These are phyloP conservation scores for Notarius lentiginosus DNA, from an alignment of 2,113 vertebrate species.

Conservation along the genomic window DNA sequence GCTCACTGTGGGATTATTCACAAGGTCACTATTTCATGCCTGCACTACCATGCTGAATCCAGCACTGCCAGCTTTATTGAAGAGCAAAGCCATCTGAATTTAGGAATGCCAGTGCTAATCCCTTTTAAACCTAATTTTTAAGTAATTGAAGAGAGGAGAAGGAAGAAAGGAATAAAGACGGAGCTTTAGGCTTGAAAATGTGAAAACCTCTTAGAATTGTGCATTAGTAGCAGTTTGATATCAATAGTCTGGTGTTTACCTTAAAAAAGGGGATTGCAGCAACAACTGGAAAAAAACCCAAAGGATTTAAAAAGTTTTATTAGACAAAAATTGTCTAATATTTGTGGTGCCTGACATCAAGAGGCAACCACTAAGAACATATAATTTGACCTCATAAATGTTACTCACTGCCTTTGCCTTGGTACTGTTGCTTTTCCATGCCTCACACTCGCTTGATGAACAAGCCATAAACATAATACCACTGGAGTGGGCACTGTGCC, in stretches of 20 bases:
- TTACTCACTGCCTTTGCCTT: not conserved
- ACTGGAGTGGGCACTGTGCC: constrained; percentile 19
- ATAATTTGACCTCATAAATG: constrained; percentile 1
- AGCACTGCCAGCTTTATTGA: not conserved
- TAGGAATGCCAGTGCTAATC: constrained; percentile 13
- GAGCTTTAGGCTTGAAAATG: not conserved
- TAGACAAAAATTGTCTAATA: not conserved
- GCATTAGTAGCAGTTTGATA: not conserved
- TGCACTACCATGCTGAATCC: not conserved
- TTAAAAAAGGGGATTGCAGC: not conserved
- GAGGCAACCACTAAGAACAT: not conserved
- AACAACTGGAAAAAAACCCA: not conserved
- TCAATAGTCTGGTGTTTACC: not conserved
- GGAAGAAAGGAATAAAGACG: not conserved
- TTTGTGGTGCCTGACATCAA: not conserved
- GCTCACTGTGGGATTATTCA: not conserved
- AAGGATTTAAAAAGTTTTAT: too few species aligned
- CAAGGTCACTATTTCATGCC: not conserved
- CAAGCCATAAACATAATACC: constrained; percentile 19
- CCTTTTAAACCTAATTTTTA: constrained; percentile 30
- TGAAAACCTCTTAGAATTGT: not conserved
- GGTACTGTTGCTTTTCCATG: constrained; percentile 9
- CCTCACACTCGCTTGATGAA: not conserved
- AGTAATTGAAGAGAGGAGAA: not conserved
- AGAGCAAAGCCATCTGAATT: constrained; percentile 54